Evolutionary conservation across 2,888 invertebrate genomes (phyloP), one percentile per base, ranked within the genome.

Genomic region (Cerceris rybyensis): DNA sequence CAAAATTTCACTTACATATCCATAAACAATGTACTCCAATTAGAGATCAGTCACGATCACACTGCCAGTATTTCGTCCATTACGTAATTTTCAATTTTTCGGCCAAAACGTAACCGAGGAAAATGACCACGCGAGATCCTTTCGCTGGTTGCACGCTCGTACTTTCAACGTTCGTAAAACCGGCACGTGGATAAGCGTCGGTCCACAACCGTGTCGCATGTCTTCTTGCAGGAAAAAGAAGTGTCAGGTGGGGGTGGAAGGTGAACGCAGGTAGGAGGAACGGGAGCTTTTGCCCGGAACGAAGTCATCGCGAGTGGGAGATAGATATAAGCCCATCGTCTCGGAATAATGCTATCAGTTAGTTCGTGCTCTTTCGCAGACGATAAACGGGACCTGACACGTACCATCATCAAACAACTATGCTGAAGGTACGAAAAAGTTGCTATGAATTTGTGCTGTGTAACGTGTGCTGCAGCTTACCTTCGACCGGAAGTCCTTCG

Each of bases 301-400:
- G 88, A 84, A 84, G 85, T 75, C 70, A 64, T 39, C 14, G 43
- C 76, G 82, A 88, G 92, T 92, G 92, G 92, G 92, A 92, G 92
- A 90, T 88, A 89, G 85, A 92, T 92, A 92, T 92, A 92, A 92
- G 89, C 87, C 88, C 90, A 90, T 90, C 87, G 89, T 76, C 85
- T 83, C 86, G 88, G 90, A 88, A 91, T 92, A 90, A 91, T 90
- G 89, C 91, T 89, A 92, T 91, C 91, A 92, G 92, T 92, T 89
- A 91, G 89, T 91, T 89, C 89, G 91, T 83, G 85, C 70, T 84
- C 87, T 89, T 89, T 88, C 88, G 74, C 85, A 85, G 86, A 87
- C 72, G 72, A 80, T 84, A 85, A 70, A 59, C 52, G 61, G 42
- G 49, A 66, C 49, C 70, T 14, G 64, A 17, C 52, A 75, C 83